Percentiles rank a stretch among this genome's conserved stretches.
These are phyloP conservation scores for Chrysogorgia sp. DNA, from an alignment of 92 coral and sea anemone genomes.

Conservation along the genomic window DNA sequence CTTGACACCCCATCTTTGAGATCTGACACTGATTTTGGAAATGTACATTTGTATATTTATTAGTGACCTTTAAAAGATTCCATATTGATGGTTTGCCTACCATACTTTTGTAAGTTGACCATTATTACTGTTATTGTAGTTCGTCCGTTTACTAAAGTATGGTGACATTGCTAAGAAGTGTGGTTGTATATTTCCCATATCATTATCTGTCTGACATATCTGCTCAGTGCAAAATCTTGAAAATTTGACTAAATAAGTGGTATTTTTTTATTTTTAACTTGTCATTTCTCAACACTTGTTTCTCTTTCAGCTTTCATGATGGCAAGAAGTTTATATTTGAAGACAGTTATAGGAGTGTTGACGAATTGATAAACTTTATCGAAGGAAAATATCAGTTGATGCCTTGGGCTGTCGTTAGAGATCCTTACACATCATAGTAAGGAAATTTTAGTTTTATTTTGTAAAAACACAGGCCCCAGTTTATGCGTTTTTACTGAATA, in stretches of 20 bases:
- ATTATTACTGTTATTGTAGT: no score
- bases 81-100: slow-evolving; percentile 71
- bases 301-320: slow-evolving; percentile 68
- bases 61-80: slow-evolving; percentile 85
- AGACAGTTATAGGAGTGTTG: slow-evolving; percentile 54
- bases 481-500: no score
- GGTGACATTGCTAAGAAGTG: neutral
- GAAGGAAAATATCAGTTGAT: slow-evolving; percentile 67
- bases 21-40: no score
- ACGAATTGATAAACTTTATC: slow-evolving; percentile 62
- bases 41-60: neutral
- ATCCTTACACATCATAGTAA: slow-evolving; percentile 32
- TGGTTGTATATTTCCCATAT: no score
- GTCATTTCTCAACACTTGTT: neutral
- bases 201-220: no score
- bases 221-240: no score
- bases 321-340: slow-evolving; percentile 66
- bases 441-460: neutral
- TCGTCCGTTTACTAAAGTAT: no score
- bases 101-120: slow-evolving; percentile 75
- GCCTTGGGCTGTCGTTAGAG: slow-evolving; percentile 18
- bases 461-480: neutral
- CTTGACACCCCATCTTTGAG: no score
- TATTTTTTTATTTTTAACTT: neutral
- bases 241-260: neutral